phyloP scores from a whole-genome alignment of 92 coral and sea anemone genomes.

The Epizoanthus ramosus region DNA sequence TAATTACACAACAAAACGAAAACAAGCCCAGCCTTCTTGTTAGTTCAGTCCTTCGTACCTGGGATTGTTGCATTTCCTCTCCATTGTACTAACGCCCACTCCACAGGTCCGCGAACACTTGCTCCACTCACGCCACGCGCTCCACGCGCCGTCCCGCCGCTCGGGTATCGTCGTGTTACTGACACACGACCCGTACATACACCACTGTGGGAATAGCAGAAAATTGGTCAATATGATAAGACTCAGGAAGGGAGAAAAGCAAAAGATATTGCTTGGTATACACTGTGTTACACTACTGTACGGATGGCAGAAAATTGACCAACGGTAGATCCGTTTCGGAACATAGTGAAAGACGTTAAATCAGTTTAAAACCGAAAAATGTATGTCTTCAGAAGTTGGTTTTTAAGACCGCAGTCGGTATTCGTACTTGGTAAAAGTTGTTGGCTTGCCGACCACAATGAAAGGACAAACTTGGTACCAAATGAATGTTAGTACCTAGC shows the following conservation, averaged over 20 bases:
- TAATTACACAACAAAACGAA: no score
- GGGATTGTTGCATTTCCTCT: constrained; percentile 85
- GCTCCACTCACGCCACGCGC: constrained; percentile 87
- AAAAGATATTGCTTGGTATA: no score
- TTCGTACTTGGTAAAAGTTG: no score
- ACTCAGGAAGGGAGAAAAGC: neutral
- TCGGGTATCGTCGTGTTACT: constrained; percentile 69
- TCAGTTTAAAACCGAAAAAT: no score
- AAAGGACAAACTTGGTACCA: no score
- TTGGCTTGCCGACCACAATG: no score
- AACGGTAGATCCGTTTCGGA: no score
- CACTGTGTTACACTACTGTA: constrained; percentile 76
- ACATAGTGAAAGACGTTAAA: no score
- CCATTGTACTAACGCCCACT: constrained; percentile 71
- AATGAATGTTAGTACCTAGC: no score
- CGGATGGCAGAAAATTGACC: constrained; percentile 4
- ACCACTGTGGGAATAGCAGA: constrained; percentile 69
- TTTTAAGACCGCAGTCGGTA: no score
- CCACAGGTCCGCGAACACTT: constrained; percentile 94
- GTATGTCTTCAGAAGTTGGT: no score
- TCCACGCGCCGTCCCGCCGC: constrained; percentile 90
- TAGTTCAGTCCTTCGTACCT: constrained; percentile 48
- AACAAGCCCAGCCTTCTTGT: no score
- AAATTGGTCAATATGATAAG: neutral
- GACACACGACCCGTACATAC: constrained; percentile 93